Percentiles rank a stretch among this genome's conserved stretches.
Evolutionary conservation across 2,888 invertebrate species (phyloP).

Genomic region (Dicranocentrus wangi): DNA sequence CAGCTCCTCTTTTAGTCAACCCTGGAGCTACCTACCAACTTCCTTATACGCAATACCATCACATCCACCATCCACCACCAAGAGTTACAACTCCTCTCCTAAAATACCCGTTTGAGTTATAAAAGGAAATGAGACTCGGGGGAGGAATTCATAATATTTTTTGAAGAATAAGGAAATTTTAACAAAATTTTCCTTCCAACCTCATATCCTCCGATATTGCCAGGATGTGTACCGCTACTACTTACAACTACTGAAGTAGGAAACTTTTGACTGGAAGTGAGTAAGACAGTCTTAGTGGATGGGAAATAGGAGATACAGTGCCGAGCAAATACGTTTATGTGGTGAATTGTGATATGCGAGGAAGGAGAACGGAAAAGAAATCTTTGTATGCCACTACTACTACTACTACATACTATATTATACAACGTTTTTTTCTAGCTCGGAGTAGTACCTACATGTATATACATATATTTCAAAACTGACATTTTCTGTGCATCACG

Average conservation of each 20-base stretch:
- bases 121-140: conserved; percentile 65
- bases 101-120: conserved; percentile 60
- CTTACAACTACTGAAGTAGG: no score
- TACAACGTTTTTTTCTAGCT: not conserved
- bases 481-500: not conserved
- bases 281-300: conserved; percentile 31
- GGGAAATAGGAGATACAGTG: not conserved
- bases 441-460: not conserved
- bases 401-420: not conserved
- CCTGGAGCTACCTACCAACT: not conserved
- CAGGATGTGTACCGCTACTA: not conserved
- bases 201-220: not conserved
- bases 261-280: conserved; percentile 32
- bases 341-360: conserved; percentile 2
- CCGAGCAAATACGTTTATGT: not conserved
- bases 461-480: conserved; percentile 2
- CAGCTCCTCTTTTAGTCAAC: not conserved
- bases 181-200: conserved; percentile 46
- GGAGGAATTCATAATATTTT: conserved; percentile 66
- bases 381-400: conserved; percentile 11
- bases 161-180: conserved; percentile 54
- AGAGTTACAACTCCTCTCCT: conserved; percentile 48
- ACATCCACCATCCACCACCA: conserved; percentile 7
- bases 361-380: no score
- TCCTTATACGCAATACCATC: conserved; percentile 33